Percentiles rank a stretch among this genome's conserved stretches.
Evolutionary conservation across 2,797 vertebrate species (phyloP).

Genomic region (Pipistrellus pygmaeus): DNA sequence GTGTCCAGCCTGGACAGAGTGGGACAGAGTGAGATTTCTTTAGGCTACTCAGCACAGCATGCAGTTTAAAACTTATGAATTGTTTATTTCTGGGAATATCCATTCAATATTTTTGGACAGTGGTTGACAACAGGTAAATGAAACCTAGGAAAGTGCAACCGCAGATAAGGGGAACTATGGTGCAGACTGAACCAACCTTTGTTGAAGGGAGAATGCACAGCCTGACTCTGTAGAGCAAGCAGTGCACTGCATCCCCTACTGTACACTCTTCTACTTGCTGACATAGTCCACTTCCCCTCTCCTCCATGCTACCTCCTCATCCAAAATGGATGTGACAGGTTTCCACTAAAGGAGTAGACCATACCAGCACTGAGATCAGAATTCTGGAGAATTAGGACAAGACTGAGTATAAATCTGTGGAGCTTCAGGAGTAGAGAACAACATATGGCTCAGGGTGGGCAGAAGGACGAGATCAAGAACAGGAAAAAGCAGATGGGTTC

Average conservation of each 20-base stretch:
- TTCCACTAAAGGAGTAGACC: neutral
- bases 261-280: neutral
- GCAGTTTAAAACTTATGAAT: neutral
- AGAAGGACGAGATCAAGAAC: neutral
- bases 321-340: conserved; percentile 10
- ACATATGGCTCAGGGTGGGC: neutral
- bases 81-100: neutral
- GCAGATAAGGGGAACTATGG: neutral
- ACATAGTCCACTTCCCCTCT: neutral
- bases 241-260: neutral
- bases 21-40: neutral
- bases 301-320: neutral
- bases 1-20: neutral
- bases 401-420: neutral
- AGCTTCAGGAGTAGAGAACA: neutral
- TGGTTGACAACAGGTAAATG: neutral
- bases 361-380: conserved; percentile 12
- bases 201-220: neutral
- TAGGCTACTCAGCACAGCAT: neutral
- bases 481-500: neutral
- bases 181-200: neutral
- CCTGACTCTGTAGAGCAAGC: neutral
- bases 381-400: conserved; percentile 5
- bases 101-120: neutral
- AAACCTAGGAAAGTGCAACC: neutral